Conservation (phyloP, 2,113 vertebrate genomes). For the Cottus gobio region DNA sequence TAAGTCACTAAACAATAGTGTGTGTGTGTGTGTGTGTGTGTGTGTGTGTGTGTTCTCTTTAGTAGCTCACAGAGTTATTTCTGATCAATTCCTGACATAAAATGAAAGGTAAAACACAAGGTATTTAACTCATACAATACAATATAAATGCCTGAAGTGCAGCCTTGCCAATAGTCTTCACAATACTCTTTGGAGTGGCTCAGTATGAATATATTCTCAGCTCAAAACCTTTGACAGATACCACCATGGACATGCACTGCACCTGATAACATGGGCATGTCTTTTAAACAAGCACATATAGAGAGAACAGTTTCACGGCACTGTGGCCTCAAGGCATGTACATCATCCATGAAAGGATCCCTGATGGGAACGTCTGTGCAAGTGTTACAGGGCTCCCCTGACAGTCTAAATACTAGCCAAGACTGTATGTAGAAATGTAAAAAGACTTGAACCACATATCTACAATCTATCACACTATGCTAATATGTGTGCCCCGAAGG, state of each 20-base stretch:
- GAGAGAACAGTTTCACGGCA: slow-evolving; percentile 11
- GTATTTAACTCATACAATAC: slow-evolving; percentile 2
- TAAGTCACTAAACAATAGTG: background rate
- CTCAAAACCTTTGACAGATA: background rate
- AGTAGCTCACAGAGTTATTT: background rate
- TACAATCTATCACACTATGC: background rate
- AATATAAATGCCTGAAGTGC: background rate
- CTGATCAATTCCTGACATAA: background rate
- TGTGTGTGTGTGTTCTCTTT: slow-evolving; percentile 1
- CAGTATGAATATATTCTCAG: slow-evolving; percentile 1
- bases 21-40: background rate
- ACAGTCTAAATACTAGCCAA: background rate
- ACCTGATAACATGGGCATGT: slow-evolving; percentile 4
- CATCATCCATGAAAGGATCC: slow-evolving; percentile 17
- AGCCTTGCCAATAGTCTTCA: background rate
- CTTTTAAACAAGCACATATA: slow-evolving; percentile 18
- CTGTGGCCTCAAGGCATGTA: slow-evolving; percentile 16
- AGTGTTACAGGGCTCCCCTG: slow-evolving; percentile 11
- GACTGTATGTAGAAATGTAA: slow-evolving; percentile 5
- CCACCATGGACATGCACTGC: background rate
- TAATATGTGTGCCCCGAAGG: slow-evolving; percentile 7
- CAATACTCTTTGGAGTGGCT: background rate
- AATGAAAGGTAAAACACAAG: background rate
- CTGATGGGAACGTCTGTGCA: slow-evolving; percentile 13
- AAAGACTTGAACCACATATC: slow-evolving; percentile 4